Evolutionary conservation across 2,113 vertebrate species (phyloP).

Genomic region (Larimichthys crocea): DNA sequence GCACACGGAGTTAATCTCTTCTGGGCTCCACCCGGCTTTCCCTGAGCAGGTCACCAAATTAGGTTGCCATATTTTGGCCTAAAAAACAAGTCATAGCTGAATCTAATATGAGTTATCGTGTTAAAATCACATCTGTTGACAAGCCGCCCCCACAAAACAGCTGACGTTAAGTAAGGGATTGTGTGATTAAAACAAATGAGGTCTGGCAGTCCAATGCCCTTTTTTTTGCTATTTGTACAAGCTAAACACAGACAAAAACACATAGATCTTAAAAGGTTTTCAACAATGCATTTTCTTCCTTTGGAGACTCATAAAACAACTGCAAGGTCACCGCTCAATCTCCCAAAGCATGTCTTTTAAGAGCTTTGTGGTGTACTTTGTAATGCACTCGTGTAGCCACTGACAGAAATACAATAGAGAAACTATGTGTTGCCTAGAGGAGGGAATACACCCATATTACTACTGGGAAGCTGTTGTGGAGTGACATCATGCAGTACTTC

Average conservation of each 20-base stretch:
- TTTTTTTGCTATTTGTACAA: neutral
- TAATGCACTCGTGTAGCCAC: slow-evolving; percentile 42
- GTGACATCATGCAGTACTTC: slow-evolving; percentile 69
- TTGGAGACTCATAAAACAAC: slow-evolving; percentile 33
- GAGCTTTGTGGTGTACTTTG: slow-evolving; percentile 44
- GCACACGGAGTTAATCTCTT: slow-evolving; percentile 47
- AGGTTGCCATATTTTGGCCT: slow-evolving; percentile 49
- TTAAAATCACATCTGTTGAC: slow-evolving; percentile 30
- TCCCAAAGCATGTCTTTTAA: slow-evolving; percentile 30
- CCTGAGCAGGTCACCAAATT: slow-evolving; percentile 55
- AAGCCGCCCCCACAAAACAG: neutral
- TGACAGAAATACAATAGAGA: slow-evolving; percentile 66
- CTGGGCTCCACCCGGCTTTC: slow-evolving; percentile 53
- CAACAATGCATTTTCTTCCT: slow-evolving; percentile 6
- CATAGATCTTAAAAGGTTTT: neutral
- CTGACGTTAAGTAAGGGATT: slow-evolving; percentile 2
- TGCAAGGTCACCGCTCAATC: slow-evolving; percentile 39
- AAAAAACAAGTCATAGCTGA: slow-evolving; percentile 12
- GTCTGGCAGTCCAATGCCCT: neutral
- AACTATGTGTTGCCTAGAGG: slow-evolving; percentile 64
- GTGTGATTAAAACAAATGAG: slow-evolving; percentile 1
- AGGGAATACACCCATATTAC: slow-evolving; percentile 60
- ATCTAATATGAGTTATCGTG: neutral
- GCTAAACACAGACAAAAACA: slow-evolving; percentile 18
- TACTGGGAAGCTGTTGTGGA: slow-evolving; percentile 45